These are phyloP conservation scores for Eubasilissa regina DNA, from an alignment of 1,140 invertebrate species.

Conservation along the genomic window DNA sequence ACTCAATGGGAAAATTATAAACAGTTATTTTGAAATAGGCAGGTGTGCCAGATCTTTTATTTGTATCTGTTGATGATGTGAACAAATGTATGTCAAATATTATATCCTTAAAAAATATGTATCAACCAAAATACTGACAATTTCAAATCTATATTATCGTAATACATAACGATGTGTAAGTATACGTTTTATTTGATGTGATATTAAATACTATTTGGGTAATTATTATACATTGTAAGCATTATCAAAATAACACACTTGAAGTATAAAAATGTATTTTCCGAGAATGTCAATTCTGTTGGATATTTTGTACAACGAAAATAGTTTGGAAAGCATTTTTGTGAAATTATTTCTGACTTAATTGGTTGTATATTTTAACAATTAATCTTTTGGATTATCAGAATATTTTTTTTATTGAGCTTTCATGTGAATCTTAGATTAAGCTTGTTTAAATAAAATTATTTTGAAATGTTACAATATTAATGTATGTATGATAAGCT, in stretches of 20 bases:
- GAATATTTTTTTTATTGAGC: no score
- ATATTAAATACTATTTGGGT: background rate
- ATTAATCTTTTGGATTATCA: no score
- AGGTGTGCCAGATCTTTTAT: slow-evolving; percentile 7
- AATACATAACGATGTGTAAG: background rate
- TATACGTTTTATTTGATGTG: background rate
- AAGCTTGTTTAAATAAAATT: no score
- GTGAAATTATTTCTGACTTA: no score
- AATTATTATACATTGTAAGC: background rate
- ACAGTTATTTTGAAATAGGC: background rate
- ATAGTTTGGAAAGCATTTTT: no score
- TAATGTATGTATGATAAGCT: no score
- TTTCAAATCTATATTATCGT: background rate
- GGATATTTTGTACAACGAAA: no score
- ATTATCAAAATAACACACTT: background rate
- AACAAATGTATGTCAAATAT: slow-evolving; percentile 1
- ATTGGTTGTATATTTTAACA: no score
- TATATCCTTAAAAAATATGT: background rate
- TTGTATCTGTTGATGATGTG: slow-evolving; percentile 12
- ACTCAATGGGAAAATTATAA: background rate
- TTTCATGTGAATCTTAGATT: no score
- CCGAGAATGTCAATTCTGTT: background rate
- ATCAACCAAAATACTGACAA: background rate
- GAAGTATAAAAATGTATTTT: background rate
- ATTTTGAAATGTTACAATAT: no score